Conservation (phyloP, 2,113 vertebrate genomes). For the Aphelocoma coerulescens region DNA sequence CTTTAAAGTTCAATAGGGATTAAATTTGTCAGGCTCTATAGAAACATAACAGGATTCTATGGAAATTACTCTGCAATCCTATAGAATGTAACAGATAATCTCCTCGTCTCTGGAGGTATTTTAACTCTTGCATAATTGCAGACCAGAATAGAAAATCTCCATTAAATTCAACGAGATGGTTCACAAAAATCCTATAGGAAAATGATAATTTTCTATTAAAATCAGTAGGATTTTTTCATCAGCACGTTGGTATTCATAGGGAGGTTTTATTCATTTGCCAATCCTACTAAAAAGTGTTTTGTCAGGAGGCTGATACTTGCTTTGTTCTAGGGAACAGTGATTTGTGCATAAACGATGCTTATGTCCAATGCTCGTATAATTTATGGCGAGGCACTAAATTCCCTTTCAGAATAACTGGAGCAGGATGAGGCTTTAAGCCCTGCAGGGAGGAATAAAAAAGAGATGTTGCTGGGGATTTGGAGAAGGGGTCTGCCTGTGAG, state of each 20-base stretch:
- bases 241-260: not conserved
- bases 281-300: conserved; percentile 57
- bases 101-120: conserved; percentile 53
- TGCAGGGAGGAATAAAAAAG: not conserved
- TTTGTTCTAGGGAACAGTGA: conserved; percentile 59
- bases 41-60: conserved; percentile 63
- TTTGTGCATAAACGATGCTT: conserved; percentile 47
- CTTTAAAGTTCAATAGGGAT: conserved; percentile 58
- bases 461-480: not conserved
- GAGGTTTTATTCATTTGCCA: conserved; percentile 59
- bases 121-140: conserved; percentile 64
- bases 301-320: conserved; percentile 50
- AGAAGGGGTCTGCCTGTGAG: not conserved
- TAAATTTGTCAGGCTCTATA: conserved; percentile 61
- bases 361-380: conserved; percentile 12
- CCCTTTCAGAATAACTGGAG: conserved; percentile 24
- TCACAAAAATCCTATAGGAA: conserved; percentile 59
- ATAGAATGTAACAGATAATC: conserved; percentile 60
- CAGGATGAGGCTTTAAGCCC: conserved; percentile 7
- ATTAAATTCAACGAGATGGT: conserved; percentile 49
- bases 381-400: conserved; percentile 37
- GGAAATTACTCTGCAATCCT: conserved; percentile 55
- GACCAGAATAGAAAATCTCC: conserved; percentile 57
- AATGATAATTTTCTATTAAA: conserved; percentile 48
- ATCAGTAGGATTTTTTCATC: conserved; percentile 31